Conservation (phyloP, 2,797 vertebrate genomes). For the Smutsia temminckii region DNA sequence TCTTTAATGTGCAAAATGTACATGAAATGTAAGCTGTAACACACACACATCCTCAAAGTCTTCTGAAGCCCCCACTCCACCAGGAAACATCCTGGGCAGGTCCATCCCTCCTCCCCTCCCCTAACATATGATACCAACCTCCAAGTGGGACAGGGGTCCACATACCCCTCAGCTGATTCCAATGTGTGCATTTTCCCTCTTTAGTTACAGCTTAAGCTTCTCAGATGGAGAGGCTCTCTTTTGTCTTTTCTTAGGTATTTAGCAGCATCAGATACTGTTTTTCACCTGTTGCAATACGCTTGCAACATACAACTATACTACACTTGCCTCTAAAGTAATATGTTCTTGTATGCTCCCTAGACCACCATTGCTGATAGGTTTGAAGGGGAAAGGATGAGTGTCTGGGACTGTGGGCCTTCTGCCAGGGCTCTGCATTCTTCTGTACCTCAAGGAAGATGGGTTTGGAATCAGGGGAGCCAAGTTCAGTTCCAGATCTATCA, state of each 20-base stretch:
- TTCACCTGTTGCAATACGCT: background rate
- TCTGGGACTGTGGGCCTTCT: background rate
- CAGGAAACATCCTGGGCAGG: background rate
- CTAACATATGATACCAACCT: background rate
- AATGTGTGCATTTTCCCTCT: background rate
- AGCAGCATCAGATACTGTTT: background rate
- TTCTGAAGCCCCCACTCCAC: background rate
- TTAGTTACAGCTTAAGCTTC: background rate
- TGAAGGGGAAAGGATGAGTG: background rate
- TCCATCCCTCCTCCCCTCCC: fast-evolving
- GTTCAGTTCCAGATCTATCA: background rate
- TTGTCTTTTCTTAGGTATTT: background rate
- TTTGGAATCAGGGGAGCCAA: background rate
- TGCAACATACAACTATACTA: background rate
- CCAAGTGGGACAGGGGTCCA: fast-evolving
- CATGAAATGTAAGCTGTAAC: background rate
- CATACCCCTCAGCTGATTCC: background rate
- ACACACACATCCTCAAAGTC: background rate
- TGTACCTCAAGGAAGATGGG: background rate
- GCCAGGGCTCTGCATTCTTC: background rate
- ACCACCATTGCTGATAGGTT: background rate
- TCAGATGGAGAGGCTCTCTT: background rate
- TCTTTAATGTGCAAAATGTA: background rate
- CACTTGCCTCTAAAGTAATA: background rate
- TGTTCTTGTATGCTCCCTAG: background rate